Conservation (phyloP, 1,140 invertebrate genomes). For the Drosophila subpulchrella region DNA sequence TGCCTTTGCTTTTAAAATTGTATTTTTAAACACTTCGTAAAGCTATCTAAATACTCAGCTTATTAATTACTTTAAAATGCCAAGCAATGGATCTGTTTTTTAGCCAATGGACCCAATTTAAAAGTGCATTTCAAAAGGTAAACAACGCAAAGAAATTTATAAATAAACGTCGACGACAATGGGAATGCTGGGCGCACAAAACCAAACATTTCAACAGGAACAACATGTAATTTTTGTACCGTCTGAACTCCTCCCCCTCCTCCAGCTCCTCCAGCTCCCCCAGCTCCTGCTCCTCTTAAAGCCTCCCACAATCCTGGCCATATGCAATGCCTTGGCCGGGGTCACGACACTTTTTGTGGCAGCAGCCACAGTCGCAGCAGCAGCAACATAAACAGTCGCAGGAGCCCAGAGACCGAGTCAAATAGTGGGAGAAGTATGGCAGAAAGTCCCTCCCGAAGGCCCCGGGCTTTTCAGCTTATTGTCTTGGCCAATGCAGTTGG, state of each 20-base stretch:
- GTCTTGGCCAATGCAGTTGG: slow-evolving; percentile 61
- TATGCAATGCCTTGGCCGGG: slow-evolving; percentile 75
- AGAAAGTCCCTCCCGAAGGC: slow-evolving; percentile 64
- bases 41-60: too few relatives aligned
- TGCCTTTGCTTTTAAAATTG: too few relatives aligned
- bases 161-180: slow-evolving; percentile 79
- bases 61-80: too few relatives aligned
- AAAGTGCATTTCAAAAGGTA: slow-evolving; percentile 47
- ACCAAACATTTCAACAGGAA: slow-evolving; percentile 82
- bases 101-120: not conserved
- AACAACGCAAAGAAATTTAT: slow-evolving; percentile 60
- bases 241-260: slow-evolving; percentile 13
- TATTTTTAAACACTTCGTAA: too few relatives aligned
- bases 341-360: slow-evolving; percentile 84
- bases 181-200: slow-evolving; percentile 65
- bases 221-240: slow-evolving; percentile 81
- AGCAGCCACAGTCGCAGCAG: slow-evolving; percentile 40
- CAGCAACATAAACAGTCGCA: slow-evolving; percentile 34
- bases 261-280: not conserved
- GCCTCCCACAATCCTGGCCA: slow-evolving; percentile 61
- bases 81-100: not conserved
- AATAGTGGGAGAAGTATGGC: slow-evolving; percentile 83
- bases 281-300: slow-evolving; percentile 16
- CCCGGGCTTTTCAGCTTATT: slow-evolving; percentile 59
- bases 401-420: slow-evolving; percentile 53